phyloP scores from a whole-genome alignment of 2,797 vertebrate species.

The Lateolabrax maculatus region DNA sequence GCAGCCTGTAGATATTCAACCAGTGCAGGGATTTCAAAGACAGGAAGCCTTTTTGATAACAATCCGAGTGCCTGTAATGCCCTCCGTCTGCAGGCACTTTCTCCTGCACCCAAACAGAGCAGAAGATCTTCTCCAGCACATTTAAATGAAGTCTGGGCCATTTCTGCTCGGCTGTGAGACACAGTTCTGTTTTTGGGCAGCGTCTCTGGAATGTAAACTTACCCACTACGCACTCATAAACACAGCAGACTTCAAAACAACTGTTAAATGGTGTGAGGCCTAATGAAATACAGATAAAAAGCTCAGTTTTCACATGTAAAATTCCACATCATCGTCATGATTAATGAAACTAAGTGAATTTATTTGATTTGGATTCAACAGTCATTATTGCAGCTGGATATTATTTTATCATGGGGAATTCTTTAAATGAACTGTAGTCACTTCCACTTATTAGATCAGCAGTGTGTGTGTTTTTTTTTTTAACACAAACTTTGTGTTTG shows the following conservation, averaged over 20 bases:
- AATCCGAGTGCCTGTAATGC: constrained; percentile 48
- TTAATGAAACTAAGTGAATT: constrained; percentile 10
- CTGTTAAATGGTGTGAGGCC: constrained; percentile 7
- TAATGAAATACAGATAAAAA: constrained; percentile 14
- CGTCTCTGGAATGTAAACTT: constrained; percentile 69
- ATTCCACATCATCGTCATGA: not conserved
- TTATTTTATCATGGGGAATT: constrained; percentile 25
- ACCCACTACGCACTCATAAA: constrained; percentile 47
- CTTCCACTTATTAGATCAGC: constrained; percentile 46
- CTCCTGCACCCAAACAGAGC: constrained; percentile 19
- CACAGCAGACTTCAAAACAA: constrained; percentile 45
- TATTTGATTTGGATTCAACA: constrained; percentile 18
- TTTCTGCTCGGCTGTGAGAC: constrained; percentile 45
- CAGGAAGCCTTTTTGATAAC: constrained; percentile 68
- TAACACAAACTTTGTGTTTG: constrained; percentile 25
- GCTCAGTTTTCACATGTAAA: constrained; percentile 3
- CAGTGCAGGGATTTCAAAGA: constrained; percentile 50
- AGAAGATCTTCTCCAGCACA: constrained; percentile 18
- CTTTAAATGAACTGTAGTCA: constrained; percentile 11
- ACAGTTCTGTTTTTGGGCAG: constrained; percentile 46
- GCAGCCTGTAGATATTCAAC: constrained; percentile 6
- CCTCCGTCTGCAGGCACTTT: constrained; percentile 44
- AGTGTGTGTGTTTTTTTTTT: constrained; percentile 43
- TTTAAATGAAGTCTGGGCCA: constrained; percentile 47
- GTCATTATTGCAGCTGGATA: constrained; percentile 19